Evolutionary conservation across 2,797 vertebrate genomes (phyloP), one percentile per base, ranked within the genome.

Genomic region (Lutjanus argentimaculatus): DNA sequence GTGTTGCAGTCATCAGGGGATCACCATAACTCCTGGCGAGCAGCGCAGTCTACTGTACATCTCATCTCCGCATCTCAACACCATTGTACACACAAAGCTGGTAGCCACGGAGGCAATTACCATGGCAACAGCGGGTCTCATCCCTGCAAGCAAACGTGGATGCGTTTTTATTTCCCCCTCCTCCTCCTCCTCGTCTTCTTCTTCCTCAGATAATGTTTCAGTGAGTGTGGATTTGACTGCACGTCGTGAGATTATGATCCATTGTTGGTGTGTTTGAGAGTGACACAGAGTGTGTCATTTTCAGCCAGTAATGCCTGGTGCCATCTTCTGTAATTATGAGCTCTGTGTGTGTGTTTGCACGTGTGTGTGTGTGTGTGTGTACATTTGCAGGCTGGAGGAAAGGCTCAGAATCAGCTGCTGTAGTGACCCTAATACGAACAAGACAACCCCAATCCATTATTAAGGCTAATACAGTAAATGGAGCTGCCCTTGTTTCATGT

Each of bases 61-160:
- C 74, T 75, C 49, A 16, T 70, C 55, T 64, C 13, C 42, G 19
- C 66, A 8, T 55, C 57, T 85, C 58, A 62, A 65, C 70, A 56
- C 67, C 75, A 59, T 68, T 70, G 61, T 77, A 68, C 71, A 68
- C 77, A 71, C 66, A 58, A 2, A 56, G 76, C 77, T 16, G 0
- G 55, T 49, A 69, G 66, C 68, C 66, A 84, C 40, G 11, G 70
- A 88, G 78, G 67, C 80, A 65, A 63, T 93, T 82, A 19, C 94
- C 89, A 95, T 94, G 90, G 92, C 78, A 94, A 96, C 93, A 75
- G 82, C n/a, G 43, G 42, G 36, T 77, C 79, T 89, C 86, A 80
- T 90, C 79, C 77, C 86, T 81, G 69, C 75, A n/a, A 58, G 72
- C 75, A 19, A 46, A 48, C 11, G 58, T 79, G 46, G 59, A 55